Percentiles rank a stretch among this genome's conserved stretches.
These are phyloP conservation scores for Sminthurinus signatus DNA, from an alignment of 1,140 invertebrate species.

Conservation along the genomic window DNA sequence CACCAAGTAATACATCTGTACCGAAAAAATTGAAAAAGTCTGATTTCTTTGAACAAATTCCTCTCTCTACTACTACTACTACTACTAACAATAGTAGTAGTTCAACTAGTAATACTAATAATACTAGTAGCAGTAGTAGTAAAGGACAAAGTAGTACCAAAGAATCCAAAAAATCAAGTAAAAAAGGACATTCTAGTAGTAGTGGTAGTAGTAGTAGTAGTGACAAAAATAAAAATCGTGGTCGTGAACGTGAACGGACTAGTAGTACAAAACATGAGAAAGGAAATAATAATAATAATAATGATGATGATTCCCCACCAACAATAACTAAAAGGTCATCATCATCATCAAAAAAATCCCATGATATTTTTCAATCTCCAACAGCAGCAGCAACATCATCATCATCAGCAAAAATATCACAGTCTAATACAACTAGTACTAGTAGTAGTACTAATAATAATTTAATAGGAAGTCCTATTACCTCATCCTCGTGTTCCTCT, in stretches of 20 bases:
- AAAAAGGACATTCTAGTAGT: conserved; percentile 5
- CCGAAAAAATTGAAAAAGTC: conserved; percentile 40
- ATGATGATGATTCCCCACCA: too few relatives aligned
- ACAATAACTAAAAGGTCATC: background rate
- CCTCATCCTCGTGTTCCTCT: conserved; percentile 25
- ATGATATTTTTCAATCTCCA: too few relatives aligned
- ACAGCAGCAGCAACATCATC: conserved; percentile 3
- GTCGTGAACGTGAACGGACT: conserved; percentile 10
- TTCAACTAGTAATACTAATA: background rate
- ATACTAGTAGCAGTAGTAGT: too few relatives aligned
- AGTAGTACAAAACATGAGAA: background rate
- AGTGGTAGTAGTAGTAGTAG: background rate
- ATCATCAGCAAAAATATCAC: background rate
- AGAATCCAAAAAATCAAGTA: background rate
- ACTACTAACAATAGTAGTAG: background rate
- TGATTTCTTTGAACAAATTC: conserved; percentile 1
- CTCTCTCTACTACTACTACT: too few relatives aligned
- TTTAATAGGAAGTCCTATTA: conserved; percentile 26
- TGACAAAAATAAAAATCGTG: conserved; percentile 10
- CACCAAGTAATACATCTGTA: conserved; percentile 36
- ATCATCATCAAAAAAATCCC: background rate
- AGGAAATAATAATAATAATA: conserved; percentile 6
- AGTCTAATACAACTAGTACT: too few relatives aligned
- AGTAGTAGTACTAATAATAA: background rate
- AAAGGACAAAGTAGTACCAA: too few relatives aligned